A percentile compares a stretch with the other conserved stretches of the same genome.
phyloP scores from a whole-genome alignment of 2,888 invertebrate species.

The Agrotis clavis region DNA sequence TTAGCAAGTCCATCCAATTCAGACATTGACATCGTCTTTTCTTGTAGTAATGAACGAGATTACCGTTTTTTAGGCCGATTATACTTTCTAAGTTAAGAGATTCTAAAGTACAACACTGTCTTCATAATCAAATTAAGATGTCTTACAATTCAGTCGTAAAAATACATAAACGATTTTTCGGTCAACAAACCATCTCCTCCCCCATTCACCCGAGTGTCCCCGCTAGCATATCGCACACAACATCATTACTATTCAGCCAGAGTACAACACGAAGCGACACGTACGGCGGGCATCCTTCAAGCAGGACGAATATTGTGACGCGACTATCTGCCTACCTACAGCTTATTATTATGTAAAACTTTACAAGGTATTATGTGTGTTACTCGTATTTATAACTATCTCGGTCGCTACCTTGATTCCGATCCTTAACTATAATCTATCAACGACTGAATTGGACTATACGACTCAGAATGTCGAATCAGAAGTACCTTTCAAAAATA shows the following conservation, averaged over 20 bases:
- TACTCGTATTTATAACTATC: neutral
- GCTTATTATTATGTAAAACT: slow-evolving; percentile 55
- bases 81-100: no score
- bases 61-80: no score
- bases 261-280: slow-evolving; percentile 69
- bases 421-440: no score
- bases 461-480: no score
- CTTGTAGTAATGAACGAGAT: neutral
- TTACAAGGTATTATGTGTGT: slow-evolving; percentile 47
- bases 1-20: neutral
- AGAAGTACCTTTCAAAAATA: no score
- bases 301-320: slow-evolving; percentile 70
- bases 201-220: neutral
- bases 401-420: no score
- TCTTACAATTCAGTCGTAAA: neutral
- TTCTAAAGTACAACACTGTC: no score
- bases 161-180: neutral
- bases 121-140: neutral
- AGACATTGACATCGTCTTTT: neutral
- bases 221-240: slow-evolving; percentile 37
- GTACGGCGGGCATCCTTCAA: slow-evolving; percentile 78
- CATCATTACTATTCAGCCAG: slow-evolving; percentile 71
- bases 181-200: neutral
- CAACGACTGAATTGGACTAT: no score
- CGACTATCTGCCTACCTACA: slow-evolving; percentile 54